A percentile compares a stretch with the other conserved stretches of the same genome.
Conservation (phyloP, 1,140 invertebrate genomes). For the Nasonia longicornis region DNA sequence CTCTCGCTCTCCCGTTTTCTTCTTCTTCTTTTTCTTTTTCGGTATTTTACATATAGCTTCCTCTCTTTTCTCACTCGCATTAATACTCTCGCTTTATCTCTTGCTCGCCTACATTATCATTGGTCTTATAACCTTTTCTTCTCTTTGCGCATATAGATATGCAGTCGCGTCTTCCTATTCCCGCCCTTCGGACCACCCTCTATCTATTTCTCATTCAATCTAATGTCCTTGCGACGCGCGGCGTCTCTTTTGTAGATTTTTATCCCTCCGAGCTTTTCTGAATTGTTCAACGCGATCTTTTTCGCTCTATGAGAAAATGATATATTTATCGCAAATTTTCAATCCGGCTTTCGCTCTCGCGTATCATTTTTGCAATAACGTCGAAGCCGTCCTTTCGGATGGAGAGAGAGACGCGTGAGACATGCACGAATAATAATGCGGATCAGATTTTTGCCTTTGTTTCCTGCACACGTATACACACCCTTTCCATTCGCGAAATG, state of each 20-base stretch:
- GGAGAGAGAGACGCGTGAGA: not conserved
- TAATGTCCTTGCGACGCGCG: not conserved
- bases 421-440: not conserved
- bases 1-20: not conserved
- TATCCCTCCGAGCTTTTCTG: not conserved
- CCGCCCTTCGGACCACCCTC: not conserved
- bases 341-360: not conserved
- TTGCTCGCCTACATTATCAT: not conserved
- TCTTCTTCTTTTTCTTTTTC: not conserved
- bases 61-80: not conserved
- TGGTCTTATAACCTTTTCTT: not conserved
- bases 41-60: not conserved
- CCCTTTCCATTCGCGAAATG: not conserved
- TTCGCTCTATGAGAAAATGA: too few species aligned
- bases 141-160: not conserved
- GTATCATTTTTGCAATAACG: not conserved
- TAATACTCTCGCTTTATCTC: conserved; percentile 6
- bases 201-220: conserved; percentile 1
- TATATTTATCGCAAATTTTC: not conserved
- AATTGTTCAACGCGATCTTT: not conserved
- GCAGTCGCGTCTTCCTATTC: not conserved
- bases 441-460: not conserved
- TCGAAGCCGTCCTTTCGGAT: not conserved
- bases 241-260: not conserved
- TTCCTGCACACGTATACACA: not conserved